Conservation (phyloP, 2,113 vertebrate genomes). For the Vidua macroura region DNA sequence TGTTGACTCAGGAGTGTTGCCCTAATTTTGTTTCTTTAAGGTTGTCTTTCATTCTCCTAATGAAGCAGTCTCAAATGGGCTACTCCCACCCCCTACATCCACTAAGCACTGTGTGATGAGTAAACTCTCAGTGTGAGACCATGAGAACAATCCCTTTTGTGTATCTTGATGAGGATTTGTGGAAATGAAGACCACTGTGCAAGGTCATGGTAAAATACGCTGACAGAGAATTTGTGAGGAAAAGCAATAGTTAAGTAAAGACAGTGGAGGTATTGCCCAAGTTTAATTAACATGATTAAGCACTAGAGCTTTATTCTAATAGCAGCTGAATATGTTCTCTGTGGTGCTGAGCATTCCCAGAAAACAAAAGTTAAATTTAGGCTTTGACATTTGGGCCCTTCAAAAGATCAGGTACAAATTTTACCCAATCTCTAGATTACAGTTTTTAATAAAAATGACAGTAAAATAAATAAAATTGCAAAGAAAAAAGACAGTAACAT, state of each 20-base stretch:
- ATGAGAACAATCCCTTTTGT: slow-evolving; percentile 30
- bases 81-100: slow-evolving; percentile 1
- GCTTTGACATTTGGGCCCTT: not conserved
- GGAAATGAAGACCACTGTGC: not conserved
- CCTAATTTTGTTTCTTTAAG: slow-evolving; percentile 53
- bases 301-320: not conserved
- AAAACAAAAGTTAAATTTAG: not conserved
- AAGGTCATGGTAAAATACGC: not conserved
- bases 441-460: not conserved
- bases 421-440: not conserved
- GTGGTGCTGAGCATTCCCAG: not conserved
- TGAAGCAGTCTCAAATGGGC: slow-evolving; percentile 27
- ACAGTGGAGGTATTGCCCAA: not conserved
- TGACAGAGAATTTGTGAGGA: not conserved
- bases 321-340: not conserved
- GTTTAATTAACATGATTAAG: not conserved
- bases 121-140: slow-evolving; percentile 48
- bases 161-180: slow-evolving; percentile 18
- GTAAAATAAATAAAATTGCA: not conserved
- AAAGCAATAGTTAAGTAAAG: not conserved
- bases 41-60: slow-evolving; percentile 41
- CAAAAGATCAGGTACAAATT: not conserved
- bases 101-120: slow-evolving; percentile 25
- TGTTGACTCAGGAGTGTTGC: slow-evolving; percentile 48
- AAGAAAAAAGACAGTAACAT: not conserved